phyloP scores from a whole-genome alignment of 23 tunicate species.

The Halocynthia aurantium region DNA sequence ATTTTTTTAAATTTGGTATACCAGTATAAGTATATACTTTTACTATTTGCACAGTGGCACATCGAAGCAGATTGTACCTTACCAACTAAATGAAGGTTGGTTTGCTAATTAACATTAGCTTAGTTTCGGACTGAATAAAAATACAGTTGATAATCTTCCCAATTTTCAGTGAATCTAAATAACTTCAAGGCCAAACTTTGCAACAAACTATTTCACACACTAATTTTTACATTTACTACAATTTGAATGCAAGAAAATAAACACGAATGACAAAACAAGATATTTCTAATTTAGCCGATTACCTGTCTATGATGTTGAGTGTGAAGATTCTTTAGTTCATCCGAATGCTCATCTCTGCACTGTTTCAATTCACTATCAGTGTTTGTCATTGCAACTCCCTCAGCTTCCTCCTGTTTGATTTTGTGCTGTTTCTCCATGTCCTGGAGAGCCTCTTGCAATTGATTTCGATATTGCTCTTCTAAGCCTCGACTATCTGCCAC shows the following conservation, averaged over 20 bases:
- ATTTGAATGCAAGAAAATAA: neutral
- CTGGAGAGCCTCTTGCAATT: slow-evolving; percentile 12
- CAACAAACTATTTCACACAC: no score
- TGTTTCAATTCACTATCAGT: slow-evolving; percentile 17
- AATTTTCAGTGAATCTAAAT: no score
- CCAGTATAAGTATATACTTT: no score
- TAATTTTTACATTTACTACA: neutral
- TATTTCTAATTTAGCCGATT: neutral
- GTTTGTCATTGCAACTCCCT: neutral
- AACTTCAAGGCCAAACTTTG: no score
- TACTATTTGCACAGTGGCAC: no score
- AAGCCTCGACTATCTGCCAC: neutral
- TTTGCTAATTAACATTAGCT: no score
- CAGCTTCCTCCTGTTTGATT: neutral
- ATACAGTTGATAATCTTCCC: no score
- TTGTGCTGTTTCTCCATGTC: neutral
- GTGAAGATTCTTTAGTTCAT: slow-evolving; percentile 68
- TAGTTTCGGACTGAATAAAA: no score
- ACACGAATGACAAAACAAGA: neutral
- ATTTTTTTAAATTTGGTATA: no score
- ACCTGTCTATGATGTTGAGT: slow-evolving; percentile 86
- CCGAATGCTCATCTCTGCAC: slow-evolving; percentile 52
- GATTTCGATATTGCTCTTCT: slow-evolving; percentile 1
- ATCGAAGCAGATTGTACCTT: no score
- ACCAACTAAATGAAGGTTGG: no score